These are phyloP conservation scores for Neogale vison DNA, from an alignment of 2,113 vertebrate species.

Conservation along the genomic window DNA sequence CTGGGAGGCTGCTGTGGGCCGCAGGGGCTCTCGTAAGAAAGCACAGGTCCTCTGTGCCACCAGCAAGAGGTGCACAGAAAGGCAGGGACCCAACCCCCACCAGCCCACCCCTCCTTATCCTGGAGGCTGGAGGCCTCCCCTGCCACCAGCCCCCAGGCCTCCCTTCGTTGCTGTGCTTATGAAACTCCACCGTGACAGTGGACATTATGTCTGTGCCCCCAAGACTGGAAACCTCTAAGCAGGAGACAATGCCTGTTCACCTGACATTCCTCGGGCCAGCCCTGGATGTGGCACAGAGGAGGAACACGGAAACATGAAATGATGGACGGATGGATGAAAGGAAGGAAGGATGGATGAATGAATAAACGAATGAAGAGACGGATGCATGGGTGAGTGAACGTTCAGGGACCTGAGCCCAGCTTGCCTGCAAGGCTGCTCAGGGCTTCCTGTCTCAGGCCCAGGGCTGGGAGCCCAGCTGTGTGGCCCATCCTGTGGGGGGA, in stretches of 20 bases:
- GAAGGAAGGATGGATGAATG: neutral
- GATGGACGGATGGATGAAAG: neutral
- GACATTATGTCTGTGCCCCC: neutral
- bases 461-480: neutral
- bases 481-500: neutral
- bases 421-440: neutral
- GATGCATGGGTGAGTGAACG: accelerated
- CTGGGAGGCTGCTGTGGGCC: accelerated
- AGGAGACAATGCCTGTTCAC: too few relatives aligned
- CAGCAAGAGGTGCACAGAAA: neutral
- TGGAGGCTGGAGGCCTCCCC: neutral
- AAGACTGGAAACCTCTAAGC: neutral
- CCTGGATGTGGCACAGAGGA: too few relatives aligned
- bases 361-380: neutral
- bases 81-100: neutral
- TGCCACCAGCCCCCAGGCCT: accelerated
- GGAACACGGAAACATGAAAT: neutral
- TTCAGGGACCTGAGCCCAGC: neutral
- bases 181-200: neutral
- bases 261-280: neutral
- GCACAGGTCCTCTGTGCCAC: neutral
- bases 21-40: neutral
- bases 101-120: neutral
- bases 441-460: neutral
- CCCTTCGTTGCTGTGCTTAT: neutral